Evolutionary conservation across 2,113 vertebrate genomes (phyloP).

Genomic region (Python bivittatus): DNA sequence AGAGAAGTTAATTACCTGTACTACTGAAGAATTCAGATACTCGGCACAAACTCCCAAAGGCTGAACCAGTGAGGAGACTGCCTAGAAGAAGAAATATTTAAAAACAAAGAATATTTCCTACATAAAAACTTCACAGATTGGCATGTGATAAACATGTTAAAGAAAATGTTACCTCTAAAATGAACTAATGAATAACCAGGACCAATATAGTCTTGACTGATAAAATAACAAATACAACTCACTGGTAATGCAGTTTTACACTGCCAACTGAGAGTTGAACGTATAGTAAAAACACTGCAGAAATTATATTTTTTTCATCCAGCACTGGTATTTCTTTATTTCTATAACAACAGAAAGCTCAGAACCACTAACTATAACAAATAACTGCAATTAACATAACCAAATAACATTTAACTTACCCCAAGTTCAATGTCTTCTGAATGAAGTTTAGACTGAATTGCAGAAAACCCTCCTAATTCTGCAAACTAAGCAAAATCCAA

Average conservation of each 20-base stretch:
- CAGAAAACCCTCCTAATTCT: conserved; percentile 94
- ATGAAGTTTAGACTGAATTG: conserved; percentile 94
- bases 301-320: neutral
- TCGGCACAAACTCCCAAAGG: conserved; percentile 95
- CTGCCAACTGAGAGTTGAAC: neutral
- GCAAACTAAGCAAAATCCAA: conserved; percentile 83
- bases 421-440: conserved; percentile 94
- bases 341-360: conserved; percentile 3
- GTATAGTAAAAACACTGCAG: neutral
- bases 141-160: neutral
- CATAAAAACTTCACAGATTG: neutral
- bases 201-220: neutral
- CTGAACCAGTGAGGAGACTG: conserved; percentile 92
- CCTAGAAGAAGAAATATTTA: conserved; percentile 72
- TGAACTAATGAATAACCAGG: neutral
- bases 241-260: neutral
- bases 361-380: neutral
- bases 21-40: conserved; percentile 92
- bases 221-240: neutral
- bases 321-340: neutral
- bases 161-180: neutral
- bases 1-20: conserved; percentile 82
- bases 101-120: neutral
- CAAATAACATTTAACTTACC: conserved; percentile 75
- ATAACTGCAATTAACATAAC: neutral